Base-by-base conservation (phyloP, 2,888 invertebrate species). In the Stenchaetothrips biformis region DNA sequence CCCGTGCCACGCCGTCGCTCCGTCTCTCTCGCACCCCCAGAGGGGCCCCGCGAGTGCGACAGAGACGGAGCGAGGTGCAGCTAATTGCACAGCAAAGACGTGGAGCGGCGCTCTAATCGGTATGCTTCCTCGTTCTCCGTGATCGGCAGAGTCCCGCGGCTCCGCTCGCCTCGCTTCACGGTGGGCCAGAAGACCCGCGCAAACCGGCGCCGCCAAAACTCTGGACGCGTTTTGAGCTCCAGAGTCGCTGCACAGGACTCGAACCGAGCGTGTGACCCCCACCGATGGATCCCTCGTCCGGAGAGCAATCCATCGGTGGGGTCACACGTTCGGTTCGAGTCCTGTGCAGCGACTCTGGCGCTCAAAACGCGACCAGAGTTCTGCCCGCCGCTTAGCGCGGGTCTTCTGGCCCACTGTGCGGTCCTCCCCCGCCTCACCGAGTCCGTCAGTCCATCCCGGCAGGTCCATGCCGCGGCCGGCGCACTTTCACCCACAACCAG, bases 41-140 rank as follows among this genome's bases (percentile, higher is more conserved):
- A 4, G 16, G 53, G 4, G 53, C 53, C 53, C 53, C 18, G 53
- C 16, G 53, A 53, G 18, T 53, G 11, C 16, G 53, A 53, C 13
- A 53, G 53, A 0, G 53, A 53, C 53, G 18, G 53, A 53, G 53
- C 53, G 53, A 53, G 13, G 53, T 18, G 53, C 53, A 18, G 53
- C 16, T 18, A 13, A 37, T 37, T 37, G 37, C 37, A 37, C 37
- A 37, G 37, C 37, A 37, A 37, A 37, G 37, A 37, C 37, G 37
- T 37, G 37, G 11, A 25, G 67, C 25, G 7, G 25, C 25, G 67
- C 25, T 74, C 67, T 74, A 74, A 74, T 74, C 67, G 67, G 67
- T 74, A 74, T 74, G 67, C 67, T 74, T 74, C 79, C 79, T 13
- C 78, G 78, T 11, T n/a, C 87, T 87, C 81, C 87, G 85, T 77